Evolutionary conservation across 2,797 vertebrate genomes (phyloP), one percentile per base, ranked within the genome.

Genomic region (Ptychobarbus kaznakovi): DNA sequence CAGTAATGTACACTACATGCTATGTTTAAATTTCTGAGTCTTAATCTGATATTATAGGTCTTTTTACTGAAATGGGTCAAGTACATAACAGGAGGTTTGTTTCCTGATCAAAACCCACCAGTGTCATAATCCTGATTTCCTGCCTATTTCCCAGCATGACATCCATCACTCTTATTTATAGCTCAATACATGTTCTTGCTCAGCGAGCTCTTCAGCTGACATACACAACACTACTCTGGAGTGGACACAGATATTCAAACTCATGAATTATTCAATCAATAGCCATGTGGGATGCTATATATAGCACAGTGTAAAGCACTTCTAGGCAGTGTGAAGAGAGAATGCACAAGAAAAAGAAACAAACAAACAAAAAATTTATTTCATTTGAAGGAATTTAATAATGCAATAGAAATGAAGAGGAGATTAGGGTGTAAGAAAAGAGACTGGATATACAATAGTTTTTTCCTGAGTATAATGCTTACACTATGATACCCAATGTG

Each of bases 251-350:
- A 85, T 86, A 18, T 75, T 90, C 88, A 74, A 82, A 63, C 49
- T 86, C 89, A 93, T 94, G 84, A 94, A 95, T 95, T 88, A 94
- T 94, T 93, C 84, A 95, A 88, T 91, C 91, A 86, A 89, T 89
- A 90, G 66, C 82, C 89, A 86, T 87, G 90, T 91, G 89, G 83
- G 74, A 76, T 61, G 89, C 88, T 90, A 86, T 90, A 92, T 81
- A 83, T 68, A 90, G 72, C 58, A 81, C 15, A 58, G 11, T 68
- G 56, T 65, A 28, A 79, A 72, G 76, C 61, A n/a, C 25, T 35
- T 58, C 85, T n/a, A 56, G 8, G 8, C 56, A 40, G 10, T 25
- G 13, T 81, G 15, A 81, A 53, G 40, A 72, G n/a, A 61, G 9
- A 18, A 49, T 73, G 76, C 61, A 40, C 42, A 35, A 20, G 49